Percentiles rank a stretch among this genome's conserved stretches.
These are phyloP conservation scores for Scarus forsteni DNA, from an alignment of 2,797 vertebrate genomes.

Conservation along the genomic window DNA sequence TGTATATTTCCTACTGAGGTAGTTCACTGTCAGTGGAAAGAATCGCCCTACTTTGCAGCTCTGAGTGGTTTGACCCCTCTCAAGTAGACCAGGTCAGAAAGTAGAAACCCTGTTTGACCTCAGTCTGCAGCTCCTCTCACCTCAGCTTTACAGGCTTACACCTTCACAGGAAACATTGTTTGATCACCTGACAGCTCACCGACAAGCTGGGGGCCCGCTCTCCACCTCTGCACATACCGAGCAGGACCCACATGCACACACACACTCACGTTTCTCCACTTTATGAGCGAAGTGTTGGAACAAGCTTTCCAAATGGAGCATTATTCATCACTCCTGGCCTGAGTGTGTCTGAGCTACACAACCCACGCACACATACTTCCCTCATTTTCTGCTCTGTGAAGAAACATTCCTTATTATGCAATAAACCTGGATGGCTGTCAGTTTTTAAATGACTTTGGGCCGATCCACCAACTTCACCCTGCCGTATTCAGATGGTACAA, in stretches of 20 bases:
- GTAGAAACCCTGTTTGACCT: conserved; percentile 22
- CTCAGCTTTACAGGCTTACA: conserved; percentile 21
- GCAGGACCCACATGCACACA: background rate
- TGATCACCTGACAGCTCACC: conserved; percentile 52
- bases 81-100: background rate
- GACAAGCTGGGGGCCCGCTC: conserved; percentile 41
- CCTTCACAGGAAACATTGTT: conserved; percentile 42
- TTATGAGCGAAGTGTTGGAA: conserved; percentile 28
- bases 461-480: background rate
- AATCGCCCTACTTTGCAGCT: background rate
- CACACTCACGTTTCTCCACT: background rate
- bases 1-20: no score
- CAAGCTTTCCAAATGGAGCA: conserved; percentile 11
- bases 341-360: background rate
- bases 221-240: conserved; percentile 45
- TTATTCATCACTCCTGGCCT: background rate
- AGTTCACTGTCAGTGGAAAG: no score
- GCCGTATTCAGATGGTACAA: background rate
- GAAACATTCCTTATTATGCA: conserved; percentile 3
- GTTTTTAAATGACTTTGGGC: background rate
- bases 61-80: background rate
- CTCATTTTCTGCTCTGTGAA: background rate
- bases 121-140: conserved; percentile 14
- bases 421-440: background rate
- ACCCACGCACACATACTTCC: background rate